phyloP scores from a whole-genome alignment of 2,888 invertebrate genomes.

The Orthosia gracilis region DNA sequence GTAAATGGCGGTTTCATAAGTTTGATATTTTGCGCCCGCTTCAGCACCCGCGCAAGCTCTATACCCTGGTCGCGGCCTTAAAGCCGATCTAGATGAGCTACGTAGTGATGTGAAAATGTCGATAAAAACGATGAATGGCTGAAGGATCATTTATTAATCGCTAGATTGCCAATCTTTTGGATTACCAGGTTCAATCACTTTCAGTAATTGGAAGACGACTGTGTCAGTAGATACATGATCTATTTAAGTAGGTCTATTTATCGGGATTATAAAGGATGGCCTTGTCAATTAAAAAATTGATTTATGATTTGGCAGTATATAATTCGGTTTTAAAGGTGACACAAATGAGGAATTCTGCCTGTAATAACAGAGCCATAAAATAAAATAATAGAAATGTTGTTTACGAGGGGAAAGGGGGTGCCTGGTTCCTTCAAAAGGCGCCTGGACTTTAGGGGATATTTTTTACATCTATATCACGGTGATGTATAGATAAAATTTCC shows the following conservation, averaged over 20 bases:
- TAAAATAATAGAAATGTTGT: too few species aligned
- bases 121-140: constrained; percentile 28
- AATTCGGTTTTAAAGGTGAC: neutral
- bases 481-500: too few species aligned
- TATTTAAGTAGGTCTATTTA: neutral
- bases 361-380: neutral
- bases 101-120: constrained; percentile 29
- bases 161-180: constrained; percentile 22
- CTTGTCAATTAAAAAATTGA: constrained; percentile 9
- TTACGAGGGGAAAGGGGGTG: too few species aligned
- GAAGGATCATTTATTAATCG: constrained; percentile 4
- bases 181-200: constrained; percentile 10
- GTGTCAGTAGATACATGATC: neutral
- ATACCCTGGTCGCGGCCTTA: neutral
- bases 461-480: too few species aligned
- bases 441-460: too few species aligned
- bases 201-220: constrained; percentile 2
- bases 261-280: neutral
- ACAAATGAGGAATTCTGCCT: neutral
- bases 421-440: too few species aligned
- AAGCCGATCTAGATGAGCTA: constrained; percentile 10
- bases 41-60: neutral
- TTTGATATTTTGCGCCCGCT: too few species aligned
- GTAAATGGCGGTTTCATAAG: too few species aligned
- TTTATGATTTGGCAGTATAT: neutral